These are phyloP conservation scores for Diabrotica virgifera DNA, from an alignment of 1,140 invertebrate species.

Conservation along the genomic window DNA sequence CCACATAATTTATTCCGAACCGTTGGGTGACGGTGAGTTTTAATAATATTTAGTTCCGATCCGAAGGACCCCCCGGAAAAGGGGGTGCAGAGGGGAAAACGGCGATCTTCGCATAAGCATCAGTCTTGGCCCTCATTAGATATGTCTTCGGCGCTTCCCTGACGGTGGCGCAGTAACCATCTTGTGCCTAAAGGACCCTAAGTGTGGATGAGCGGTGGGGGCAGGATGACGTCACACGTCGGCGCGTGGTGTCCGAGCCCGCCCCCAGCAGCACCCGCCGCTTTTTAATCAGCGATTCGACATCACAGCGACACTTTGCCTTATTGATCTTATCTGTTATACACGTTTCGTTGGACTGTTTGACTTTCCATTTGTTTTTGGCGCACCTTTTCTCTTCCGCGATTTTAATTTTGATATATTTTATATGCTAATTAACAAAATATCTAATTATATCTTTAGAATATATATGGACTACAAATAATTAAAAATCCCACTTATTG, in stretches of 20 bases:
- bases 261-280: conserved; percentile 15
- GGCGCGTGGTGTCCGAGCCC: conserved; percentile 15
- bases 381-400: no score
- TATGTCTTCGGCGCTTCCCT: conserved; percentile 18
- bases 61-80: neutral
- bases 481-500: no score
- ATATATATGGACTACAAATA: no score
- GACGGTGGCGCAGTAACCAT: conserved; percentile 21
- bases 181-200: conserved; percentile 16
- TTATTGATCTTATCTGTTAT: conserved; percentile 16
- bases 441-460: no score
- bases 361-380: no score
- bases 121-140: conserved; percentile 22
- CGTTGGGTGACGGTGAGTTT: conserved; percentile 23
- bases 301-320: conserved; percentile 12
- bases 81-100: conserved; percentile 8
- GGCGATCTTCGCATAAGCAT: conserved; percentile 18
- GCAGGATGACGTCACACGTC: conserved; percentile 16
- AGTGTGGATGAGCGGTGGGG: conserved; percentile 15
- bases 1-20: conserved; percentile 22
- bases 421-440: no score
- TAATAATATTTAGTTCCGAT: conserved; percentile 25
- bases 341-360: neutral
- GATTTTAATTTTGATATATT: no score
- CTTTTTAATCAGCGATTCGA: conserved; percentile 15